Conservation (phyloP, 30 jellyfish, hydroid and myxozoan genomes). For the Cassiopea andromeda region DNA sequence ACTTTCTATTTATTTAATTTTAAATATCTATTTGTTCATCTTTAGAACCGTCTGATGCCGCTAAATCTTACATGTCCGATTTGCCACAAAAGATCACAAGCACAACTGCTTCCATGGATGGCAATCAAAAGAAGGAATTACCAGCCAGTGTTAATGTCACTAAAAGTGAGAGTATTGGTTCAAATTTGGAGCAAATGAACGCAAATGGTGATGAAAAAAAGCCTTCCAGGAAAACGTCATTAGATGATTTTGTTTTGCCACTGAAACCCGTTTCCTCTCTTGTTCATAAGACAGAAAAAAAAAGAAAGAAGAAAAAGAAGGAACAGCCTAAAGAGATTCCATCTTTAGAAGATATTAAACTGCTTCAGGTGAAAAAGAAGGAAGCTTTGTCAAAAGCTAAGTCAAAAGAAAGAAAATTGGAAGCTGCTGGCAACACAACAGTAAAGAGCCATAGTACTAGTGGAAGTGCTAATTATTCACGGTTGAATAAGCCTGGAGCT, state of each 20-base stretch:
- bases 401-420: neutral
- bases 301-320: neutral
- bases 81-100: neutral
- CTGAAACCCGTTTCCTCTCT: neutral
- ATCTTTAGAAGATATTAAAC: slow-evolving; percentile 36
- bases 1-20: too few relatives aligned
- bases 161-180: slow-evolving; percentile 19
- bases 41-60: too few relatives aligned
- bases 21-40: too few relatives aligned
- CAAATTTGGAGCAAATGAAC: slow-evolving; percentile 1
- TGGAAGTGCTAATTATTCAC: neutral
- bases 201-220: neutral
- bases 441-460: neutral
- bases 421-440: neutral
- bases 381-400: neutral
- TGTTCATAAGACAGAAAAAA: neutral
- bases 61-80: neutral
- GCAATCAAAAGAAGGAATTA: neutral
- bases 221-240: neutral
- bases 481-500: neutral
- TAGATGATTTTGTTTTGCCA: neutral
- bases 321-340: slow-evolving; percentile 13
- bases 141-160: neutral
- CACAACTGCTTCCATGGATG: neutral
- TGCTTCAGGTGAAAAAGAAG: slow-evolving; percentile 38